Percentiles rank a stretch among this genome's conserved stretches.
phyloP scores from a whole-genome alignment of 2,888 invertebrate genomes.

The Drosophila testacea region DNA sequence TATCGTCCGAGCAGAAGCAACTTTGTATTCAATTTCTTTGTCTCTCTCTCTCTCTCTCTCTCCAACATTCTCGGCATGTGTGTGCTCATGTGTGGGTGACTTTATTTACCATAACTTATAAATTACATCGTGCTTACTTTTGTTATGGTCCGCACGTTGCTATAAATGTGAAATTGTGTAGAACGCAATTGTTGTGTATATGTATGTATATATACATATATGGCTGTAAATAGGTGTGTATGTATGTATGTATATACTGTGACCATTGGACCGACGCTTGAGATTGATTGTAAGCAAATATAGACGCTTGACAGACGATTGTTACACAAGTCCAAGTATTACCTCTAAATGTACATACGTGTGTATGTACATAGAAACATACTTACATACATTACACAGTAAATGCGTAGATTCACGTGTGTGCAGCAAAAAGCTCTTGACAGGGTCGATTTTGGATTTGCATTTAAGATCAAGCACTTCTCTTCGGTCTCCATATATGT shows the following conservation, averaged over 20 bases:
- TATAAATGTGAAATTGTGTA: conserved; percentile 61
- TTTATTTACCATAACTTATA: conserved; percentile 63
- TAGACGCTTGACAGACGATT: conserved; percentile 57
- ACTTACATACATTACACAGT: conserved; percentile 2
- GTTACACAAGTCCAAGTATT: conserved; percentile 47
- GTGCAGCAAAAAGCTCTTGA: conserved; percentile 1
- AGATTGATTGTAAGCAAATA: conserved; percentile 68
- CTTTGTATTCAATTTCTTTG: conserved; percentile 15
- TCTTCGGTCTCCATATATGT: not conserved
- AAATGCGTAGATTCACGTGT: conserved; percentile 18
- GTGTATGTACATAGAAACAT: not conserved
- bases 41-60: conserved; percentile 1
- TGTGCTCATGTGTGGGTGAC: conserved; percentile 39
- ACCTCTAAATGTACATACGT: conserved; percentile 9
- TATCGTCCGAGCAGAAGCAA: conserved; percentile 17
- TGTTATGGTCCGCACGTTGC: conserved; percentile 59
- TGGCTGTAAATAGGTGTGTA: not conserved
- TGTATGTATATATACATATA: not conserved
- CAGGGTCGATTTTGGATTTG: not conserved
- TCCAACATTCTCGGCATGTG: not conserved
- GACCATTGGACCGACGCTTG: conserved; percentile 56
- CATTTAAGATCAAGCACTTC: conserved; percentile 1
- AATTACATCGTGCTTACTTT: conserved; percentile 55
- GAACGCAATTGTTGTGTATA: conserved; percentile 55
- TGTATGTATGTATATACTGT: conserved; percentile 13